Conservation (phyloP, 2,113 vertebrate genomes). For the Felis chaus region DNA sequence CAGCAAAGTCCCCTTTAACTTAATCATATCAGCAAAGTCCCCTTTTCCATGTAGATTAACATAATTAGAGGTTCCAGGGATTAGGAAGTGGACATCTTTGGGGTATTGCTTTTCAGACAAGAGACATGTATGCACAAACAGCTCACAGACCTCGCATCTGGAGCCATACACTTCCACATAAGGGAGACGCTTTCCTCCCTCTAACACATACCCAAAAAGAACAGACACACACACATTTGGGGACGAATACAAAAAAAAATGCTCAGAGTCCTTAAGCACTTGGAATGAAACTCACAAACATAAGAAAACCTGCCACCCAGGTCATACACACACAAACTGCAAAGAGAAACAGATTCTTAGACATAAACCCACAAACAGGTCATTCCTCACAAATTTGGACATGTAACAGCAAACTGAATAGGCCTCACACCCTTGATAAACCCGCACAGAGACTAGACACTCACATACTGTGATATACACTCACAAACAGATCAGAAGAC, state of each 20-base stretch:
- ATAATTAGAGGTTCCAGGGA: not conserved
- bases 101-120: not conserved
- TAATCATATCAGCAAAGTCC: not conserved
- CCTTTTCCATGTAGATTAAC: constrained; percentile 7
- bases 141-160: not conserved
- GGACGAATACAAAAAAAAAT: not conserved
- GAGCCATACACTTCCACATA: not conserved
- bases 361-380: not conserved
- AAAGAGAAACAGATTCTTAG: constrained; percentile 25
- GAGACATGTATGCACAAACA: not conserved
- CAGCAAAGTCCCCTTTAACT: not conserved
- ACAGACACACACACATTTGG: not conserved
- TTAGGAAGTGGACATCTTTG: not conserved
- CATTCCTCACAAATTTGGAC: not conserved
- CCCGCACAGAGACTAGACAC: not conserved
- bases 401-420: not conserved
- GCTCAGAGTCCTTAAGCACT: constrained; percentile 3
- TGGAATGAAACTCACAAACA: constrained; percentile 20
- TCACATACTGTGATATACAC: not conserved
- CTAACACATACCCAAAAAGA: constrained; percentile 22
- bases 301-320: not conserved
- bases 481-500: not conserved
- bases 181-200: not conserved
- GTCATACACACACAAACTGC: not conserved
- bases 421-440: not conserved